Evolutionary conservation across 2,113 vertebrate genomes (phyloP).

Genomic region (Notarius quadriscutis): DNA sequence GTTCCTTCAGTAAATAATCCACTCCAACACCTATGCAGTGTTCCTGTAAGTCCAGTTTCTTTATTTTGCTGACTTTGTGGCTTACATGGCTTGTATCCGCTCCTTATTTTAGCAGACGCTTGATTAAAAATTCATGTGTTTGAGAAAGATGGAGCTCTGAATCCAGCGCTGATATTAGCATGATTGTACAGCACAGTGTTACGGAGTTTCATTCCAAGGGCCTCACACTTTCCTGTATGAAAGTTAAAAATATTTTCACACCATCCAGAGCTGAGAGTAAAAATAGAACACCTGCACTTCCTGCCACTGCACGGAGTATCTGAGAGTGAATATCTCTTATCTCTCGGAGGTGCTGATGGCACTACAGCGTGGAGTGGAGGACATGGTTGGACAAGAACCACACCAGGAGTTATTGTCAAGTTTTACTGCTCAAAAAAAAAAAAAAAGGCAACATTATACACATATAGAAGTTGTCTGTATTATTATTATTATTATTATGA

Average conservation of each 20-base stretch:
- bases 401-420: background rate
- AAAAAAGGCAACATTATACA: background rate
- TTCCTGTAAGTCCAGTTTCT: background rate
- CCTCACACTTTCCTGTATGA: background rate
- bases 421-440: background rate
- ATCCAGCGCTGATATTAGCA: background rate
- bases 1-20: background rate
- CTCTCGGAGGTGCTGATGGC: background rate
- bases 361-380: background rate
- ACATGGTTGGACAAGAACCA: background rate
- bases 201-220: background rate
- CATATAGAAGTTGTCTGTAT: background rate
- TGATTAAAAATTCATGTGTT: constrained; percentile 42
- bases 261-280: constrained; percentile 9
- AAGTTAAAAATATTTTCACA: constrained; percentile 32
- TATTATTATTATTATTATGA: no score
- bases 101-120: constrained; percentile 25
- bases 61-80: background rate
- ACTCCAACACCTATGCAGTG: no score
- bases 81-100: constrained; percentile 7
- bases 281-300: constrained; percentile 25
- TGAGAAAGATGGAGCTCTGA: constrained; percentile 17
- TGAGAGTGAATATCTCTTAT: background rate
- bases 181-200: background rate
- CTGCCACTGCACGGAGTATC: background rate